These are phyloP conservation scores for Datnioides undecimradiatus DNA, from an alignment of 2,113 vertebrate genomes.

Conservation along the genomic window DNA sequence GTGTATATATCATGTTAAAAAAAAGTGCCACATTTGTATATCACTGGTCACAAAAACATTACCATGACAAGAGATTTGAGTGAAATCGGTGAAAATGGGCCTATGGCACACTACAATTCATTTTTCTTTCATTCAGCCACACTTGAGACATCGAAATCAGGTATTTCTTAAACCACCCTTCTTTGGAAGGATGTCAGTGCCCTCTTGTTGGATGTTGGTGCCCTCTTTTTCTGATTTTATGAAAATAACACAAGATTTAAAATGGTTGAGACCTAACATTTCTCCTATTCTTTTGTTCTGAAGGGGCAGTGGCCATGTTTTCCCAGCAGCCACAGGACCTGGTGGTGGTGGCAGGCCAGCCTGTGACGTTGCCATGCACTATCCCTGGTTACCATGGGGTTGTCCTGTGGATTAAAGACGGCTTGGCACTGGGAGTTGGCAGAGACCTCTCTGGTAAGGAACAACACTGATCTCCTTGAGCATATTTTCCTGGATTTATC, in stretches of 20 bases:
- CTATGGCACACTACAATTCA: conserved; percentile 13
- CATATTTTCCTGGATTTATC: conserved; percentile 1
- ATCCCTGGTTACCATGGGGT: conserved; percentile 95
- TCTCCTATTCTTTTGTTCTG: not conserved
- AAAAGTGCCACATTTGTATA: conserved; percentile 50
- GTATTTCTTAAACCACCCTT: conserved; percentile 21
- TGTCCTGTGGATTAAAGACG: conserved; percentile 97
- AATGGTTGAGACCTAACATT: not conserved
- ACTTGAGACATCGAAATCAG: conserved; percentile 19
- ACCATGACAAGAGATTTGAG: conserved; percentile 59
- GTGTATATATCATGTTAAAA: conserved; percentile 47
- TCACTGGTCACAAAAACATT: conserved; percentile 34
- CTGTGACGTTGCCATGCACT: conserved; percentile 92
- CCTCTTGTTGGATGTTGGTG: not conserved
- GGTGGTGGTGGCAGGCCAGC: conserved; percentile 95
- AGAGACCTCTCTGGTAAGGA: conserved; percentile 94
- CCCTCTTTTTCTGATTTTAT: not conserved
- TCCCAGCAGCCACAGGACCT: conserved; percentile 97
- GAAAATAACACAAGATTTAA: not conserved
- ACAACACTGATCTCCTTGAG: conserved; percentile 11
- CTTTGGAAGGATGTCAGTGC: too few relatives aligned
- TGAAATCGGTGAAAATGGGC: conserved; percentile 58
- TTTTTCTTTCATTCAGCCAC: conserved; percentile 1
- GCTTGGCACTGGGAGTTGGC: conserved; percentile 94
- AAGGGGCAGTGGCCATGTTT: conserved; percentile 92